These are phyloP conservation scores for Eilema depressum DNA, from an alignment of 2,888 invertebrate species.

Conservation along the genomic window DNA sequence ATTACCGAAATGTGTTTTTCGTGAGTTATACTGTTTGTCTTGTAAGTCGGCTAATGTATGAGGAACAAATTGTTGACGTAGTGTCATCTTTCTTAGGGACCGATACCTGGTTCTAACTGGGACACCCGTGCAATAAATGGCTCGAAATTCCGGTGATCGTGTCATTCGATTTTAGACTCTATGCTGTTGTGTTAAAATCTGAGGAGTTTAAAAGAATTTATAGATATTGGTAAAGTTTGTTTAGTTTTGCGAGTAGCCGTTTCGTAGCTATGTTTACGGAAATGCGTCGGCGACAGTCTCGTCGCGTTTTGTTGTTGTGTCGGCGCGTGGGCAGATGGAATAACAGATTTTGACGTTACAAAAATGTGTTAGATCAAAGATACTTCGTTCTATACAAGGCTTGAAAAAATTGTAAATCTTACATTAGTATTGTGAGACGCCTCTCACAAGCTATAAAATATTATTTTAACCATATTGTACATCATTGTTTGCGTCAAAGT, in stretches of 20 bases:
- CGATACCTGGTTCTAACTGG: constrained; percentile 74
- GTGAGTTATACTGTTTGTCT: constrained; percentile 82
- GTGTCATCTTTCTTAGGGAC: constrained; percentile 83
- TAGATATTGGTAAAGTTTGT: constrained; percentile 49
- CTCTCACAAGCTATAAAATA: constrained; percentile 24
- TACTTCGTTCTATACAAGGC: constrained; percentile 27
- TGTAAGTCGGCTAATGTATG: constrained; percentile 78
- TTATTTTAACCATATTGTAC: constrained; percentile 3
- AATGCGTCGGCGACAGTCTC: constrained; percentile 77
- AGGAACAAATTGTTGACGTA: constrained; percentile 84
- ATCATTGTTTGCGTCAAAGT: constrained; percentile 15
- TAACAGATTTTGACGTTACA: constrained; percentile 61
- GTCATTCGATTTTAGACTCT: constrained; percentile 54
- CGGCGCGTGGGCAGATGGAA: constrained; percentile 80
- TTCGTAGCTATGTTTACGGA: constrained; percentile 70
- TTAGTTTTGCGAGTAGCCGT: constrained; percentile 59
- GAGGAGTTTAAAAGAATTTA: constrained; percentile 21
- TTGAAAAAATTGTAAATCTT: constrained; percentile 24
- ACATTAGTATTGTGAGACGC: constrained; percentile 30
- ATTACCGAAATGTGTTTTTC: constrained; percentile 83
- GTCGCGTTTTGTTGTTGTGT: constrained; percentile 71
- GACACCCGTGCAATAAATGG: constrained; percentile 58
- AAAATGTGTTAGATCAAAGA: constrained; percentile 43
- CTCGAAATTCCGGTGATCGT: constrained; percentile 33
- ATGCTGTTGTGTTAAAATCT: constrained; percentile 33